Evolutionary conservation across 2,113 vertebrate genomes (phyloP).

Genomic region (Microcebus ravelobensis): DNA sequence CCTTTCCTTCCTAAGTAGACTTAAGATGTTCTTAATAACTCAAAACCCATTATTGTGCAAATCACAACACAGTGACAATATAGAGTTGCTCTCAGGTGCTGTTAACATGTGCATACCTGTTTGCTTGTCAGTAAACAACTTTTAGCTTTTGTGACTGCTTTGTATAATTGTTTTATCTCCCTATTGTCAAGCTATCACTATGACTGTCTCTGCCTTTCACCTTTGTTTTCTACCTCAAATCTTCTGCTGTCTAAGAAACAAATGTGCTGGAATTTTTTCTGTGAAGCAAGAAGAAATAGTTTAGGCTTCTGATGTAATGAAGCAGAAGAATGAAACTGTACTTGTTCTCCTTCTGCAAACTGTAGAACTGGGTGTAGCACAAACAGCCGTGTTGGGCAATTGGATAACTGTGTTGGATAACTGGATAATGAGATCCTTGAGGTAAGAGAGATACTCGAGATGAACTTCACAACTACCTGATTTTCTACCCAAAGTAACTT

Average conservation of each 20-base stretch:
- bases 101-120: neutral
- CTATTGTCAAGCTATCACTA: neutral
- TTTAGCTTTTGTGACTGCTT: neutral
- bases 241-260: neutral
- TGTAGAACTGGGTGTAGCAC: neutral
- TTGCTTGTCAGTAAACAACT: neutral
- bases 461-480: neutral
- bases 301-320: neutral
- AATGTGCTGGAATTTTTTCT: neutral
- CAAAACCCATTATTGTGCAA: neutral
- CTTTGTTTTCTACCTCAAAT: neutral
- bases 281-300: neutral
- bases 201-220: neutral
- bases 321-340: neutral
- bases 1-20: neutral
- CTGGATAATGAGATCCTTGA: neutral
- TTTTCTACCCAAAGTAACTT: neutral
- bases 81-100: neutral
- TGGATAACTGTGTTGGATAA: neutral
- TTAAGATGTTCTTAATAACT: constrained; percentile 40
- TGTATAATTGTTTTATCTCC: neutral
- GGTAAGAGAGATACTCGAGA: neutral
- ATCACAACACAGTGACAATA: neutral
- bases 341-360: neutral
- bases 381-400: neutral